Evolutionary conservation across 2,113 vertebrate genomes (phyloP).

Genomic region (Regulus satrapa): DNA sequence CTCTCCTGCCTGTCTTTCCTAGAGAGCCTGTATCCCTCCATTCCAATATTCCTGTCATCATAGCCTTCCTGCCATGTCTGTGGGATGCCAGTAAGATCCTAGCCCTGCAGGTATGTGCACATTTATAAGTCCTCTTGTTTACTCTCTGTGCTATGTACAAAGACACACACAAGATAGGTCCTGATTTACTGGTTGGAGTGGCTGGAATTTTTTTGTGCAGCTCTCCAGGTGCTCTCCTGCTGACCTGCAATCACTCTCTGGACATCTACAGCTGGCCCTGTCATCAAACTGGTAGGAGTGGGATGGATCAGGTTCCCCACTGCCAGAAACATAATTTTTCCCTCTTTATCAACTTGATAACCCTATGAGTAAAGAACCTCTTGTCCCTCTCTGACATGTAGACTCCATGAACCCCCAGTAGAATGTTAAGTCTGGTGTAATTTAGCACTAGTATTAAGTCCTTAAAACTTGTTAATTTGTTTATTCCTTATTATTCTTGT

Average conservation of each 20-base stretch:
- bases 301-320: rapidly evolving
- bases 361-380: neutral
- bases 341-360: neutral
- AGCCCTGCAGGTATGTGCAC: neutral
- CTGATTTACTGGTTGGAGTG: neutral
- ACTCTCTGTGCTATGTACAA: neutral
- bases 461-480: neutral
- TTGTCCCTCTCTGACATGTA: neutral
- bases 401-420: neutral
- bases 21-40: neutral
- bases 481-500: too few species aligned
- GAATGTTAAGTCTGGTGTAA: neutral
- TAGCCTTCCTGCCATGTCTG: rapidly evolving
- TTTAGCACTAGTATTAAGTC: neutral
- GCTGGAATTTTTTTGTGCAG: neutral
- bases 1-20: neutral
- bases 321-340: neutral
- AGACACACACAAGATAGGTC: too few species aligned
- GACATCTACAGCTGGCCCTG: neutral
- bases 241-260: neutral
- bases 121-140: neutral
- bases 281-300: neutral
- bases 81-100: neutral
- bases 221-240: neutral
- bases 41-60: neutral